Evolutionary conservation across 2,797 vertebrate genomes (phyloP).

Genomic region (Carcharodon carcharias): DNA sequence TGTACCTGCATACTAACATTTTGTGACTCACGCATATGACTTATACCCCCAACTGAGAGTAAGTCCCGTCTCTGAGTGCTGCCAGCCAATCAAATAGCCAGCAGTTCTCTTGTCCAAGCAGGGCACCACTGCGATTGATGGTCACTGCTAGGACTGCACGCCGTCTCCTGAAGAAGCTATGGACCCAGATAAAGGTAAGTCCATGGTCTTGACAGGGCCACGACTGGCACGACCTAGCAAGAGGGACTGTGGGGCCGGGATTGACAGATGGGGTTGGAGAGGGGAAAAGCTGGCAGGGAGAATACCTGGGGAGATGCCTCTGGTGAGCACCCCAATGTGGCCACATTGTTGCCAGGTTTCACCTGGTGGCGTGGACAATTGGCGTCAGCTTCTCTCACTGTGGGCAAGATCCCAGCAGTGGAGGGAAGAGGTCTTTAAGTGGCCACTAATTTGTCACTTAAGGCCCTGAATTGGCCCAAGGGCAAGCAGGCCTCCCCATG

Average conservation of each 20-base stretch:
- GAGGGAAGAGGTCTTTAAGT: not conserved
- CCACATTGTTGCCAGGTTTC: not conserved
- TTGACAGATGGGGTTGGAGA: not conserved
- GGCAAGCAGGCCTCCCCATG: too few relatives aligned
- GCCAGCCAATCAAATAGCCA: too few relatives aligned
- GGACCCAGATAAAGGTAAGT: not conserved
- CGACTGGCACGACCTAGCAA: not conserved
- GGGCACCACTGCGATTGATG: not conserved
- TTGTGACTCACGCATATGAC: too few relatives aligned
- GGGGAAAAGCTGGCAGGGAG: not conserved
- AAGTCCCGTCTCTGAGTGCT: not conserved
- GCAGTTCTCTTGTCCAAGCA: too few relatives aligned
- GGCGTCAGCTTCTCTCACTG: not conserved
- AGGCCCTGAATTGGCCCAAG: too few relatives aligned
- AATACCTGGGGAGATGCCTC: not conserved
- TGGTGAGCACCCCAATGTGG: not conserved
- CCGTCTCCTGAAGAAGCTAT: not conserved
- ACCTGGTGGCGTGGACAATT: not conserved
- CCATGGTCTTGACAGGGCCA: not conserved
- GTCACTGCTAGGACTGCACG: too few relatives aligned
- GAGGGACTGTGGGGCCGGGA: not conserved
- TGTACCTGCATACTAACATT: too few relatives aligned
- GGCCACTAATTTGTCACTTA: not conserved
- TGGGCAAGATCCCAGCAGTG: not conserved
- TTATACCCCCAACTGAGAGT: not conserved